Evolutionary conservation across 2,888 invertebrate genomes (phyloP), one percentile per base, ranked within the genome.

Genomic region (Drosophila aldrichi): DNA sequence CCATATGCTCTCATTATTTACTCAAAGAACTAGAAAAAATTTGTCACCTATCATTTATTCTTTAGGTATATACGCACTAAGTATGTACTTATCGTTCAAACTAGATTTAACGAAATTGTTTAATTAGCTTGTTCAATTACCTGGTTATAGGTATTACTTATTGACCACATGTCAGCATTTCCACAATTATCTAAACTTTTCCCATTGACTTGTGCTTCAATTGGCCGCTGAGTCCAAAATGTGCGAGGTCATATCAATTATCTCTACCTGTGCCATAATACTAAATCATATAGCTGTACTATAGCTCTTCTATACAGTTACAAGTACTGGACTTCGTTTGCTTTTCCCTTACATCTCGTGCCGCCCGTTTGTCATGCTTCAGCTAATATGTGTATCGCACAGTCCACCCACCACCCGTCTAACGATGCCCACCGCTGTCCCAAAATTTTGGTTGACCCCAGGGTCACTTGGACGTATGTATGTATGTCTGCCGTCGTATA

Each of bases 341-440:
- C 32, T 12, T 0, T 12, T 10, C 5, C 46, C 48, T 5, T n/a
- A 10, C 25, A 25, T 9, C 51, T 46, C n/a, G 25, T 41, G n/a
- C 29, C 69, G 36, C 57, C 70, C 49, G 40, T 41, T 67, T 40
- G 73, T 62, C 64, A 82, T 70, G 68, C 74, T 57, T 56, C 58
- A 61, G 16, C 70, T 44, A 58, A 16, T 55, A 88, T 79, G 51
- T 69, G 70, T 55, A 69, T 43, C 82, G 46, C 66, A 59, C 38
- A 56, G 34, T 2, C 46, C 29, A 68, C 87, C 55, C 46, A 25
- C 29, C n/a, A 46, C 55, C 2, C 25, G n/a, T n/a, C 46, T 29
- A n/a, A 10, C 29, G 18, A 46, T 25, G 68, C 83, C 48, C 46
- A 18, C 32, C 32, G 49, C 59, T 56, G 63, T 22, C 22, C 44